A percentile compares a stretch with the other conserved stretches of the same genome.
phyloP scores from a whole-genome alignment of 2,797 vertebrate species.

The Cyclopterus lumpus region DNA sequence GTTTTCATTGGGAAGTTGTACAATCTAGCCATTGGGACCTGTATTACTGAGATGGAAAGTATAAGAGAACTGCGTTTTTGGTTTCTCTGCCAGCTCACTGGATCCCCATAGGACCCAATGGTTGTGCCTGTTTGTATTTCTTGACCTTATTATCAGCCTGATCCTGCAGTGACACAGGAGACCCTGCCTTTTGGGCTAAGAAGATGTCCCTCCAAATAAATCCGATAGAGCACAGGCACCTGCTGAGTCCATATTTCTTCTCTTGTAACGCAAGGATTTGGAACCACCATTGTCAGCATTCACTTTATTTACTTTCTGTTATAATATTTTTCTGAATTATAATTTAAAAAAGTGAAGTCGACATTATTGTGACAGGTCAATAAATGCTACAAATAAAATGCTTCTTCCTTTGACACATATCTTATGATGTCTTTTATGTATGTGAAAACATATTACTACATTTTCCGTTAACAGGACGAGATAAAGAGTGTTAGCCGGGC shows the following conservation, averaged over 20 bases:
- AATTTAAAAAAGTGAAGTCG: not conserved
- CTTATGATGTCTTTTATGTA: not conserved
- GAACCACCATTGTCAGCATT: constrained; percentile 10
- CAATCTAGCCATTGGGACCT: not conserved
- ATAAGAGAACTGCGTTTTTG: not conserved
- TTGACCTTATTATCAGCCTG: constrained; percentile 30
- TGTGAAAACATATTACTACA: not conserved
- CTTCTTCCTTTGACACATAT: no score
- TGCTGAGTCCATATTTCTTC: constrained; percentile 41
- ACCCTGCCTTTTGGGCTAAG: constrained; percentile 31
- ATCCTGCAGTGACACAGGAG: constrained; percentile 24
- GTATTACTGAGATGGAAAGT: not conserved
- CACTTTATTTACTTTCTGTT: not conserved
- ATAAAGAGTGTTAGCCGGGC: not conserved
- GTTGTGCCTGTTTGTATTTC: constrained; percentile 38
- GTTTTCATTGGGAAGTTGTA: not conserved
- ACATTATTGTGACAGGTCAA: not conserved
- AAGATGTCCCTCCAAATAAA: constrained; percentile 48
- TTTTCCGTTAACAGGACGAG: not conserved
- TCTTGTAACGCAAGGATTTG: constrained; percentile 11
- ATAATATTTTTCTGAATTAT: not conserved
- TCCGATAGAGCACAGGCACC: constrained; percentile 18
- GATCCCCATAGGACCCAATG: not conserved
- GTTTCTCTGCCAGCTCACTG: constrained; percentile 7
- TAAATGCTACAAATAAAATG: not conserved